Conservation (phyloP, 2,113 vertebrate genomes). For the Harpagus bidentatus region DNA sequence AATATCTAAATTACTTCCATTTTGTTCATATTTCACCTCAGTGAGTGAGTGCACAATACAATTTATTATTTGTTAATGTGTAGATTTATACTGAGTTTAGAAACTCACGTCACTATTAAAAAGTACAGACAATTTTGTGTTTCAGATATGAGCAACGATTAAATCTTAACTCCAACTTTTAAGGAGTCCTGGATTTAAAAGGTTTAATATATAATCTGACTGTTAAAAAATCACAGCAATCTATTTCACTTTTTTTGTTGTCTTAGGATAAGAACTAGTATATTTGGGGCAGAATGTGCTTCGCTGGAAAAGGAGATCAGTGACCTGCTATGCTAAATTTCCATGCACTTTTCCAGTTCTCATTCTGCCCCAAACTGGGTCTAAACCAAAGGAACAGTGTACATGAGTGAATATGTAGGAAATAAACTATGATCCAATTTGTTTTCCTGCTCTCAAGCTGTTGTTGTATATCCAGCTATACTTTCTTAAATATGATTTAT, state of each 20-base stretch:
- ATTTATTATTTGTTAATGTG: not conserved
- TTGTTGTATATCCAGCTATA: not conserved
- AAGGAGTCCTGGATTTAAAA: constrained; percentile 25
- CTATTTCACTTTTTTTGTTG: not conserved
- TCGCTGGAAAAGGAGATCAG: constrained; percentile 19
- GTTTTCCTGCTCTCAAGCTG: not conserved
- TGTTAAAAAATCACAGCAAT: not conserved
- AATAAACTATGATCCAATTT: not conserved
- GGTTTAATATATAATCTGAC: not conserved
- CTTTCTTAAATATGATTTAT: not conserved
- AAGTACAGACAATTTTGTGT: not conserved
- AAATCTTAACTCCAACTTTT: not conserved
- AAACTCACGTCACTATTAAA: not conserved
- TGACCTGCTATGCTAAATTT: not conserved
- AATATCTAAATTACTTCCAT: not conserved
- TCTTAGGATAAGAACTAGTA: not conserved
- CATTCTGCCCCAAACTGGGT: not conserved
- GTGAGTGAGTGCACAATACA: not conserved
- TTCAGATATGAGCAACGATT: not conserved
- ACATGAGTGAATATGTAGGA: not conserved
- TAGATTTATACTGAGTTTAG: not conserved
- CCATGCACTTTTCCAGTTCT: not conserved
- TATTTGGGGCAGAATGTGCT: constrained; percentile 20
- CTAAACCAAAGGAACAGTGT: not conserved
- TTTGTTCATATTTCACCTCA: not conserved